Conservation (phyloP, 2,888 invertebrate genomes). For the Portevinia maculata region DNA sequence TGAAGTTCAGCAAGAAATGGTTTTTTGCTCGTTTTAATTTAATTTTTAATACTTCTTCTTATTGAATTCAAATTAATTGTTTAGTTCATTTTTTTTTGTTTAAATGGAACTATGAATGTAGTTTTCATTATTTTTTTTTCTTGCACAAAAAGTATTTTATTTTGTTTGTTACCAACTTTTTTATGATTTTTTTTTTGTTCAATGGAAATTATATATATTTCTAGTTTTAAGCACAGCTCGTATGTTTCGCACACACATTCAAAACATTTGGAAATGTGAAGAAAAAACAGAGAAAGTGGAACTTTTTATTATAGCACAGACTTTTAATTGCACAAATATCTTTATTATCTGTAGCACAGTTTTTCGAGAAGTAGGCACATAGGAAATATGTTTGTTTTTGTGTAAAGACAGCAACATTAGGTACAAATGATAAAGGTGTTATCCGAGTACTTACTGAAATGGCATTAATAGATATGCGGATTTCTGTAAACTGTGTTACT, state of each 20-base stretch:
- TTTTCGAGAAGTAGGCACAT: conserved; percentile 29
- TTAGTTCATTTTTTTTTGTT: conserved; percentile 30
- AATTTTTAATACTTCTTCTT: conserved; percentile 5
- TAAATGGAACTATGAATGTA: conserved; percentile 66
- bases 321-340: conserved; percentile 34
- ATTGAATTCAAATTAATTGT: conserved; percentile 16
- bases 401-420: conserved; percentile 36
- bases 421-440: background rate
- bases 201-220: conserved; percentile 33
- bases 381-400: background rate
- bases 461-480: no score
- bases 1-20: conserved; percentile 46
- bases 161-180: conserved; percentile 22
- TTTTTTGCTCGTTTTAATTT: conserved; percentile 47
- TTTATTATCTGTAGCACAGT: conserved; percentile 29
- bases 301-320: background rate
- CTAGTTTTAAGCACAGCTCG: conserved; percentile 71
- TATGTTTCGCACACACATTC: conserved; percentile 69
- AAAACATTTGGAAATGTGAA: conserved; percentile 42
- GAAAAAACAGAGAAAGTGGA: conserved; percentile 32
- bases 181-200: conserved; percentile 2
- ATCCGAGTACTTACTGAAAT: no score
- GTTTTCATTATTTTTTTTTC: conserved; percentile 44
- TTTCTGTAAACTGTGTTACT: no score
- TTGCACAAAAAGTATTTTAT: conserved; percentile 47